Evolutionary conservation across 1,140 invertebrate species (phyloP).

Genomic region (Aphelenchoides avenae): DNA sequence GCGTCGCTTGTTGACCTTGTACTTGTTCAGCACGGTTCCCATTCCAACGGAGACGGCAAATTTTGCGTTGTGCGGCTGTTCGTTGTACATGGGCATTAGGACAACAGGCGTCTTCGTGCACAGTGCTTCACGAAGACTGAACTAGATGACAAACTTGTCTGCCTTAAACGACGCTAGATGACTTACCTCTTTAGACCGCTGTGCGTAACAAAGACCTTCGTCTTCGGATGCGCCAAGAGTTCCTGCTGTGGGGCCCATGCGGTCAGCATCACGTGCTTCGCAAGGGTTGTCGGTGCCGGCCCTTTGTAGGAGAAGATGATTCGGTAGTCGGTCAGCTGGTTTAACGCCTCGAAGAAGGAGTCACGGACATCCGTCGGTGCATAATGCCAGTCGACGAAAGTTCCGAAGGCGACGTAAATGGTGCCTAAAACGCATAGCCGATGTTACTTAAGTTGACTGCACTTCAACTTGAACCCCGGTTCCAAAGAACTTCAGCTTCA

Average conservation of each 20-base stretch:
- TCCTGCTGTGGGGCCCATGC: conserved; percentile 34
- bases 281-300: conserved; percentile 7
- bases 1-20: no score
- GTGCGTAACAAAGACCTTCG: conserved; percentile 32
- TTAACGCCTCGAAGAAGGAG: conserved; percentile 33
- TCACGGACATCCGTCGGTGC: conserved; percentile 17
- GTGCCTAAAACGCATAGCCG: conserved; percentile 15
- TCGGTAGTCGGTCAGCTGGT: conserved; percentile 23
- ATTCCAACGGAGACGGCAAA: background rate
- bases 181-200: conserved; percentile 49
- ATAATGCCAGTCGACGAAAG: conserved; percentile 18
- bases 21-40: no score
- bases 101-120: conserved; percentile 2
- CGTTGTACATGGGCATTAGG: conserved; percentile 12
- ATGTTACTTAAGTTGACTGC: no score
- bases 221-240: conserved; percentile 22
- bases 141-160: no score
- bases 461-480: no score
- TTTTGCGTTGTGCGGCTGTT: conserved; percentile 17
- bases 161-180: no score
- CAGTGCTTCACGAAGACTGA: conserved; percentile 12
- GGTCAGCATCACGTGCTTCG: conserved; percentile 30
- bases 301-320: conserved; percentile 34
- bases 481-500: no score
- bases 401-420: conserved; percentile 35